phyloP scores from a whole-genome alignment of 2,888 invertebrate genomes.

The Elmis aenea region DNA sequence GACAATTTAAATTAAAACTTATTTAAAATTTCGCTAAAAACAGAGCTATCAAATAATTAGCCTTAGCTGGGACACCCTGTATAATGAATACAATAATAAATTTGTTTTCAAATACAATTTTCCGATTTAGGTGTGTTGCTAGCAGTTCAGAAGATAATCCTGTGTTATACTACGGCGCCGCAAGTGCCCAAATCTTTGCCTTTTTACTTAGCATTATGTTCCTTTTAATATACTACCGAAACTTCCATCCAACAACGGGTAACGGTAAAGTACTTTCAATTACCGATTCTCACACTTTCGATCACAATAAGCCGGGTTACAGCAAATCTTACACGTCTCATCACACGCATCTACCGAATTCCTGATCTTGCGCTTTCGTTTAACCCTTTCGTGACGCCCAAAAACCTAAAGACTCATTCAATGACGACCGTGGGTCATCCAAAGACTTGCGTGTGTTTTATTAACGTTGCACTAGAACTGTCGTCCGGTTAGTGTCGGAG shows the following conservation, averaged over 20 bases:
- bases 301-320: constrained; percentile 40
- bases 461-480: no score
- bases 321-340: constrained; percentile 40
- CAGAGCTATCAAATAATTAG: no score
- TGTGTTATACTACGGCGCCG: constrained; percentile 44
- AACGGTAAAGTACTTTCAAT: constrained; percentile 34
- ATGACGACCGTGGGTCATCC: no score
- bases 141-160: constrained; percentile 44
- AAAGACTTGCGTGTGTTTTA: no score
- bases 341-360: constrained; percentile 28
- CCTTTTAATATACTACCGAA: constrained; percentile 46
- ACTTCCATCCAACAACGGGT: constrained; percentile 44
- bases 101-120: no score
- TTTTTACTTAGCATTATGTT: constrained; percentile 44
- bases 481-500: no score
- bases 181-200: constrained; percentile 41
- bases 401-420: no score
- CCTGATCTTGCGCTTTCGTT: constrained; percentile 39
- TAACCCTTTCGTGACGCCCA: no score
- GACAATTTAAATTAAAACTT: no score
- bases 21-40: no score
- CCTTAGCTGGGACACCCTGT: no score
- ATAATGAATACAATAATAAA: no score
- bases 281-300: constrained; percentile 33
- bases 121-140: constrained; percentile 46